Evolutionary conservation across 2,113 vertebrate species (phyloP), one percentile per base, ranked within the genome.

Genomic region (Pedionomus torquatus): DNA sequence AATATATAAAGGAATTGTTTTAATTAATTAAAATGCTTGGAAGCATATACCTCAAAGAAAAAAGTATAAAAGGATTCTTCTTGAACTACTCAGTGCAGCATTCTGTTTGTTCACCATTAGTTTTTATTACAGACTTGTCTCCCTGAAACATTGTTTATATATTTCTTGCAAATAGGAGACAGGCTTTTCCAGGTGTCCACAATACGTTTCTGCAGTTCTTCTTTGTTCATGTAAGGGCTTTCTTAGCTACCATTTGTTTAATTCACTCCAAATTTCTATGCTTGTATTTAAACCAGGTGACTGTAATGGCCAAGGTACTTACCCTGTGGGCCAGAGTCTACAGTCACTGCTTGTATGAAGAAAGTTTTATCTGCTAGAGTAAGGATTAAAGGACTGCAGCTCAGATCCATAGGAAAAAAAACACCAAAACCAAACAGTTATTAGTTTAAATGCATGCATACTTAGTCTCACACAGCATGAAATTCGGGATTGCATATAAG

Each of bases 271-370:
- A 97, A 95, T 96, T 95, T 93, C 44, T 82, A 43, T 41, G 41
- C 61, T 75, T 87, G 57, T 93, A 95, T 97, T 97, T 96, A 95
- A 97, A 95, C 86, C 94, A 97, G 96, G 89, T 96, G 92, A 89
- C 83, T 79, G 52, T 87, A 97, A 94, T 87, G 77, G 69, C 69
- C 46, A 76, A 92, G 57, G 51, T 65, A 85, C 54, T 93, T 95
- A 93, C 93, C 80, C 35, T 71, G 9, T 81, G 69, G 33, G 23
- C 35, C 46, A 43, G 77, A 82, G 54, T 35, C 2, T 57, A 37
- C 30, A 87, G 77, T 55, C 61, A 52, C 48, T 72, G 74, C 31
- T 92, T 7, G 2, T 76, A 74, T 5, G 52, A 87, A 81, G 55
- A 24, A 64, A 79, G 77, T 87, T 95, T 82, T 65, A 58, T 72